Base-by-base conservation (phyloP, 2,888 invertebrate species). In the Carpatolechia fugitivella region DNA sequence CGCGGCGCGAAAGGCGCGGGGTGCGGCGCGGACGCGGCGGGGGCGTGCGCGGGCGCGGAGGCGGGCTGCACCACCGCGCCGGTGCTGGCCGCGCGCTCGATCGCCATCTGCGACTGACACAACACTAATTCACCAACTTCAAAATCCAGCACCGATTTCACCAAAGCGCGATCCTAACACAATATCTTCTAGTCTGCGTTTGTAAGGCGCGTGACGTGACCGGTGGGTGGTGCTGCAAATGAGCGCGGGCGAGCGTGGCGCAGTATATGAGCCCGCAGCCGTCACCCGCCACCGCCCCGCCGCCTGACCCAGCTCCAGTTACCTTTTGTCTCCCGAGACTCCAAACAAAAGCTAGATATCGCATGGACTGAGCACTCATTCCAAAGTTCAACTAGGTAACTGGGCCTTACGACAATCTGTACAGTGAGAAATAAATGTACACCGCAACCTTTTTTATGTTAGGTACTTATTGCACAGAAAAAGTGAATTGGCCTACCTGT, bases 41-140 rank as follows among this genome's bases (percentile, higher is more conserved):
- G 4, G 29, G 1, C 52, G 31, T 58, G 30, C 57, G 40, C 59
- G 60, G 64, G 64, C 65, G 62, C 61, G 54, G 56, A 44, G 49
- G 47, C 54, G 54, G 52, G 48, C 52, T 55, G 11, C n/a, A 44
- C 44, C 44, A n/a, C 47, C 54, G 52, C 51, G 55, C 62, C 44
- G 41, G 53, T 55, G 44, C 44, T 44, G 11, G 57, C 57, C 53
- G 55, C 57, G 52, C 78, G 72, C 68, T 83, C 84, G 69, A 82
- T 77, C 61, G 80, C 83, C 85, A 84, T 85, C n/a, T 20, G 24
- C 20, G 18, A 8, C 44, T 44, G 44, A 16, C 20, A 20, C 44
- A 44, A 18, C 14, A 38, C 6, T 6, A 3, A 38, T 14, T 16
- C 7, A 18, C 16, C 11, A 41, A 18, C 7, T 14, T 8, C 1